phyloP scores from a whole-genome alignment of 2,888 invertebrate genomes.

The Plebejus argus region DNA sequence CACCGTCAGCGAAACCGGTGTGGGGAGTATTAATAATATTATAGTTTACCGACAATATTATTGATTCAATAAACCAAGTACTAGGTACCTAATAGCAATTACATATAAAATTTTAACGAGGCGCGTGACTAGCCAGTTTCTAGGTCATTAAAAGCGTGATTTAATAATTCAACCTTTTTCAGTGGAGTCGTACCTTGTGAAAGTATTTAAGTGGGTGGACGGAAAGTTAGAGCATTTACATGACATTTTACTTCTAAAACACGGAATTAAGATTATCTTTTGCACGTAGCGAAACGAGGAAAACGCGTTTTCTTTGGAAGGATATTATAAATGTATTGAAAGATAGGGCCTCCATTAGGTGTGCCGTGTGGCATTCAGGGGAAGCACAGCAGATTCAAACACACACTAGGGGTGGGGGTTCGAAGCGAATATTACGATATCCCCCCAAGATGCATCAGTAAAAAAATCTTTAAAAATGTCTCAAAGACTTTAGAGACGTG shows the following conservation, averaged over 20 bases:
- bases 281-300: not conserved
- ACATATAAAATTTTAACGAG: not conserved
- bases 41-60: not conserved
- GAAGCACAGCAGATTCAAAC: no score
- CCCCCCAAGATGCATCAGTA: no score
- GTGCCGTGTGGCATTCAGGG: no score
- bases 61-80: not conserved
- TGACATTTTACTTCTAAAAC: not conserved
- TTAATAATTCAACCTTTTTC: slow-evolving; percentile 14
- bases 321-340: no score
- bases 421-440: no score
- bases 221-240: not conserved
- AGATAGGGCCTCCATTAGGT: no score
- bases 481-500: no score
- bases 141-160: slow-evolving; percentile 14
- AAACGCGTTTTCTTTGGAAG: not conserved
- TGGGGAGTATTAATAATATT: no score
- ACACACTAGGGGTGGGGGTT: no score
- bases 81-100: slow-evolving; percentile 2
- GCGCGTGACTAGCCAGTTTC: not conserved
- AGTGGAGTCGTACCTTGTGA: not conserved
- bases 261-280: not conserved
- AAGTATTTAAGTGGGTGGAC: slow-evolving; percentile 13
- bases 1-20: no score
- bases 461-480: no score